Evolutionary conservation across 2,797 vertebrate species (phyloP).

Genomic region (Sebastiscus albofasciatus): DNA sequence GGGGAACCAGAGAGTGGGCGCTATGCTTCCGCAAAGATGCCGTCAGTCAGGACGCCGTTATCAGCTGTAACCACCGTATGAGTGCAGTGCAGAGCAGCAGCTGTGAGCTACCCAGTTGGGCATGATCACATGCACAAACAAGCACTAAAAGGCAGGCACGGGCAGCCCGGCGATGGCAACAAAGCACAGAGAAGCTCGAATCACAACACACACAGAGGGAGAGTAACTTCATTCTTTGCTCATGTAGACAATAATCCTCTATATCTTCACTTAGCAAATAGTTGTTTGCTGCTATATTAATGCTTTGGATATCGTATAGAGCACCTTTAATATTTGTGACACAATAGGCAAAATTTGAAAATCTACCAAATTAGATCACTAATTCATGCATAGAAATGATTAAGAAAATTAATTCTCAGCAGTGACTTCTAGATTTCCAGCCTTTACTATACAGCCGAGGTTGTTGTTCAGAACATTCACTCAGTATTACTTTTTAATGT

Average conservation of each 20-base stretch:
- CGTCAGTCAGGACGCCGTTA: too few relatives aligned
- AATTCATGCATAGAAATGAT: neutral
- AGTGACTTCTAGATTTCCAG: neutral
- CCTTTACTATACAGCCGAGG: neutral
- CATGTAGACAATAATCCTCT: neutral
- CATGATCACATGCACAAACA: too few relatives aligned
- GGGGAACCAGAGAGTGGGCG: too few relatives aligned
- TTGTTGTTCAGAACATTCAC: neutral
- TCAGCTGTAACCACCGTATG: rapidly evolving
- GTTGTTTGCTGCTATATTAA: neutral
- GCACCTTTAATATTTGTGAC: neutral
- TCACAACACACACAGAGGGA: too few relatives aligned
- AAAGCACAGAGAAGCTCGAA: too few relatives aligned
- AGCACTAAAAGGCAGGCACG: too few relatives aligned
- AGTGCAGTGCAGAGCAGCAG: too few relatives aligned
- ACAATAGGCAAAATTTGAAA: neutral
- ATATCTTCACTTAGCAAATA: neutral
- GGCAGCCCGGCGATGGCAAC: too few relatives aligned
- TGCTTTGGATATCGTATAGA: neutral
- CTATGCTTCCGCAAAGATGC: too few relatives aligned
- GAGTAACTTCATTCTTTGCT: too few relatives aligned
- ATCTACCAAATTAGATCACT: neutral
- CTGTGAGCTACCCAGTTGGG: rapidly evolving
- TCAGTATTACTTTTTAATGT: slow-evolving; percentile 24
- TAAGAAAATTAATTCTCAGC: neutral